Base-by-base conservation (phyloP, 2,888 invertebrate genomes). In the Asteroscopus sphinx region DNA sequence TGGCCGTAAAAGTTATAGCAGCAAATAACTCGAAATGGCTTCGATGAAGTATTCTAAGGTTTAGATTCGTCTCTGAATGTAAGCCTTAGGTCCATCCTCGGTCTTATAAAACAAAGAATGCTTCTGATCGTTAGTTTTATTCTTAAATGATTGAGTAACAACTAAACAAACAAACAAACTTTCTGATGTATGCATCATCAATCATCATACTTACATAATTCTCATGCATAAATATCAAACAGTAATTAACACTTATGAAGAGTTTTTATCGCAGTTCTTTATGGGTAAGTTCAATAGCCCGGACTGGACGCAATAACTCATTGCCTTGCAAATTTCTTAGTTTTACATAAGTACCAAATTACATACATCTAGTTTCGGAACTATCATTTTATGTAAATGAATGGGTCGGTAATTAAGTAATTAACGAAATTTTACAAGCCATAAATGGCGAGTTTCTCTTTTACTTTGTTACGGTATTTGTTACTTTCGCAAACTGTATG, bases 381-480 rank as follows among this genome's bases (percentile, higher is more conserved):
- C 46, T 26, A 53, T 53, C 6, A 61, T 61, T 64, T 37, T 37
- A 60, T 60, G 63, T 62, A 53, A 62, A 68, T 68, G 11, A n/a
- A 30, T 3, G 25, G 2, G 8, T 9, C 30, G 2, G 11, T 17
- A 32, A n/a, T n/a, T n/a, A 6, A 42, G 21, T 17, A 42, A n/a
- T n/a, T 16, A 12, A 26, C 46, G 33, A 44, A 59, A 64, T 52
- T 60, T 76, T 51, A 56, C 68, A 62, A 53, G 61, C 56, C 64
- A 64, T 76, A 62, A 66, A 64, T 40, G 2, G 63, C 12, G 15
- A 51, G 36, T 73, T 76, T 76, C 76, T 60, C 73, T 74, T 61
- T 44, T 17, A 28, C 13, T 5, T 55, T 30, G 28, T 35, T 54
- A 47, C 51, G 15, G 36, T 51, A 28, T 30, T 44, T 16, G 12